Percentiles rank a stretch among this genome's conserved stretches.
Conservation (phyloP, 2,113 vertebrate species). For the Elanus axillaris region DNA sequence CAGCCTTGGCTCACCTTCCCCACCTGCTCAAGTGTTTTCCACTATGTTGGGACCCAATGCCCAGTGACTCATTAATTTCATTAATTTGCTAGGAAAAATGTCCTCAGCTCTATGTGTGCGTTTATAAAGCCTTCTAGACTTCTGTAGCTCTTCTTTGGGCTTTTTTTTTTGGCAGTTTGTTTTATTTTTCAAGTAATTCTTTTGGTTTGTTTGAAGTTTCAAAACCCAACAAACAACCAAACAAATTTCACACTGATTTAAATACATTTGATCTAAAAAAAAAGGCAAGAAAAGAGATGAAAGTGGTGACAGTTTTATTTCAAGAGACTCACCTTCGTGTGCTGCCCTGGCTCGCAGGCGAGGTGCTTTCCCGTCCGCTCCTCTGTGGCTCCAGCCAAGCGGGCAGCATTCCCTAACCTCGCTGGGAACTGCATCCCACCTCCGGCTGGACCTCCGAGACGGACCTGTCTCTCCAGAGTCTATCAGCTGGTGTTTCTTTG, state of each 20-base stretch:
- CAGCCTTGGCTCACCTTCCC: not conserved
- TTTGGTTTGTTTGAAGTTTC: not conserved
- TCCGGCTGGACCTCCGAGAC: not conserved
- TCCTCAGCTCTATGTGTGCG: not conserved
- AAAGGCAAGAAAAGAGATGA: not conserved
- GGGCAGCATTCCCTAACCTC: not conserved
- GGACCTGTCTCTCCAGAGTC: not conserved
- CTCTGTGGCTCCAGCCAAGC: not conserved
- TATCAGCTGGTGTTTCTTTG: not conserved
- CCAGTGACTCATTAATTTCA: not conserved
- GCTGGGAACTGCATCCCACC: not conserved
- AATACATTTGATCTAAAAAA: not conserved
- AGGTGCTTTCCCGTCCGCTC: not conserved
- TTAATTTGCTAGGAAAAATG: not conserved
- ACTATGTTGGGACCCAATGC: accelerated
- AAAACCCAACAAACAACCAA: not conserved
- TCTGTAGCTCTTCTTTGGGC: not conserved
- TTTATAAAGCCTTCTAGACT: not conserved
- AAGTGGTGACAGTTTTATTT: not conserved
- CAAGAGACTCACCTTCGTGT: not conserved
- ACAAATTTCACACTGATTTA: not conserved
- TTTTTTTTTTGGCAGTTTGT: not conserved
- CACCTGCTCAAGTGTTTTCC: not conserved
- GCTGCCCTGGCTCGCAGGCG: not conserved
- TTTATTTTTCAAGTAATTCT: not conserved